phyloP scores from a whole-genome alignment of 2,888 invertebrate genomes.

The Coleophora flavipennella region DNA sequence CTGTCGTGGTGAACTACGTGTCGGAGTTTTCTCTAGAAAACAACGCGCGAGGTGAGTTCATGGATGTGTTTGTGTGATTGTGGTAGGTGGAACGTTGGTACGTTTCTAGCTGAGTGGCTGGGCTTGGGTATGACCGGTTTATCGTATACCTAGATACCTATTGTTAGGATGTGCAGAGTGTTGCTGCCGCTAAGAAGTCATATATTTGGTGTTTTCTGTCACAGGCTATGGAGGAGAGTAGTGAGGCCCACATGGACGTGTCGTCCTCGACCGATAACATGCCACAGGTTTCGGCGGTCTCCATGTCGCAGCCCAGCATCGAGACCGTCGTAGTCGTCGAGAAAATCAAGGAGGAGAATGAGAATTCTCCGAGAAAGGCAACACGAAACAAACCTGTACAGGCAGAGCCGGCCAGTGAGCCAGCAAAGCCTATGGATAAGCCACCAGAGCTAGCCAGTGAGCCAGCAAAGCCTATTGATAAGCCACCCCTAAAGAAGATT shows the following conservation, averaged over 20 bases:
- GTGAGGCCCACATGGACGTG: slow-evolving; percentile 55
- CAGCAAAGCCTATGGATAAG: slow-evolving; percentile 2
- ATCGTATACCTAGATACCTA: slow-evolving; percentile 33
- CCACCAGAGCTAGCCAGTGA: too few relatives aligned
- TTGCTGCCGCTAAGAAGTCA: too few relatives aligned
- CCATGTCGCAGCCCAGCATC: slow-evolving; percentile 39
- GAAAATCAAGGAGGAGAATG: slow-evolving; percentile 36
- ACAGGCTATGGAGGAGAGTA: slow-evolving; percentile 57
- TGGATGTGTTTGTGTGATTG: slow-evolving; percentile 49
- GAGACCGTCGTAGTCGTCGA: slow-evolving; percentile 53
- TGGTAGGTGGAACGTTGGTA: slow-evolving; percentile 55
- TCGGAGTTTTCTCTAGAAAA: slow-evolving; percentile 16
- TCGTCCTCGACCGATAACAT: slow-evolving; percentile 52
- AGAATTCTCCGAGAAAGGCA: slow-evolving; percentile 13
- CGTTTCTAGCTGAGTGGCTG: slow-evolving; percentile 35
- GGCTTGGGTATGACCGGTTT: slow-evolving; percentile 58
- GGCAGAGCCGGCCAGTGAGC: slow-evolving; percentile 2
- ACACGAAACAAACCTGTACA: not conserved
- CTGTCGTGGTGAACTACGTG: slow-evolving; percentile 5
- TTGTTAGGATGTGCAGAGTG: slow-evolving; percentile 14
- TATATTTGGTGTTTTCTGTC: slow-evolving; percentile 22
- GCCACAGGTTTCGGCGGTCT: slow-evolving; percentile 38
- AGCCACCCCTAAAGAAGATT: slow-evolving; percentile 5
- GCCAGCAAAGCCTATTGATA: slow-evolving; percentile 3
- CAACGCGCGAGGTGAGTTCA: slow-evolving; percentile 46